phyloP scores from a whole-genome alignment of 2,797 vertebrate species.

The Pelochelys cantorii region DNA sequence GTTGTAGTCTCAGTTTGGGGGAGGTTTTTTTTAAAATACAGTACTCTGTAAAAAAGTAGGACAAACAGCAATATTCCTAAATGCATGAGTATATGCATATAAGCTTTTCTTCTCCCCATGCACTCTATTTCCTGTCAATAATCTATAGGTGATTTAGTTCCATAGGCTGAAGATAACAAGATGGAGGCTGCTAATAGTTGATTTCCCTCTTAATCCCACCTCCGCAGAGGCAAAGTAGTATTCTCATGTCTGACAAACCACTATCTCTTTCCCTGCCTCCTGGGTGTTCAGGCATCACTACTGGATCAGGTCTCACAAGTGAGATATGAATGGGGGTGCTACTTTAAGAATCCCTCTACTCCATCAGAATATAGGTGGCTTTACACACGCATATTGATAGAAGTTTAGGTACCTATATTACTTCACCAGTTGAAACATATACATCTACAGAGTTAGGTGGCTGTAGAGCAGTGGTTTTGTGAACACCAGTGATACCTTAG shows the following conservation, averaged over 20 bases:
- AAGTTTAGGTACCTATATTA: not conserved
- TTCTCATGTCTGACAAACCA: not conserved
- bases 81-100: not conserved
- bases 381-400: not conserved
- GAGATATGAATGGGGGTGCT: no score
- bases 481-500: not conserved
- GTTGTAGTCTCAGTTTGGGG: not conserved
- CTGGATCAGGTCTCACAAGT: no score
- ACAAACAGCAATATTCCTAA: not conserved
- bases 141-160: not conserved
- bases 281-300: not conserved
- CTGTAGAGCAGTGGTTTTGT: not conserved
- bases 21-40: not conserved
- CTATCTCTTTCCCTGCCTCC: not conserved
- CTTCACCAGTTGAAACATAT: not conserved
- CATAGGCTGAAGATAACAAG: not conserved
- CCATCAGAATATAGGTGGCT: not conserved
- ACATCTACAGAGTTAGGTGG: not conserved
- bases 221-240: not conserved
- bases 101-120: not conserved
- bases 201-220: not conserved
- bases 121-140: not conserved
- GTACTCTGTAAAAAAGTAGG: not conserved
- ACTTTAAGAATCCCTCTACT: not conserved
- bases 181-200: accelerated